Evolutionary conservation across 2,113 vertebrate genomes (phyloP).

Genomic region (Electrona antarctica): DNA sequence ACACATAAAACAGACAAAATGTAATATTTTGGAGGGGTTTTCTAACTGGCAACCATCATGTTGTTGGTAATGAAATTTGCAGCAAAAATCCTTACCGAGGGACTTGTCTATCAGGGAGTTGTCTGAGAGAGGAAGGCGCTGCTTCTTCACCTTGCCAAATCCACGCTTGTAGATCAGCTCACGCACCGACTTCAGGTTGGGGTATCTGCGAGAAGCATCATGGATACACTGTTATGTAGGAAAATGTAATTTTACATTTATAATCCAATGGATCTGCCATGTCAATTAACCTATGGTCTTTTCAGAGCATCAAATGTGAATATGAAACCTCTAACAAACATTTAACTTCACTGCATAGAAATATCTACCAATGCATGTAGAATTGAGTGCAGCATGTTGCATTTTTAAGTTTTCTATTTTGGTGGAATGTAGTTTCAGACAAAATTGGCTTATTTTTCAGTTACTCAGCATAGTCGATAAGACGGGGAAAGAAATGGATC

Average conservation of each 20-base stretch:
- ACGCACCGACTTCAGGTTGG: conserved; percentile 96
- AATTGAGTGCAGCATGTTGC: not conserved
- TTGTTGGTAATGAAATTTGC: no score
- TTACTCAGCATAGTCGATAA: conserved; percentile 81
- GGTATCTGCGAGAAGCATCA: conserved; percentile 81
- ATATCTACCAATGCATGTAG: no score
- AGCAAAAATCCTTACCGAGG: conserved; percentile 79
- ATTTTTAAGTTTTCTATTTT: not conserved
- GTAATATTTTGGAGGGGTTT: not conserved
- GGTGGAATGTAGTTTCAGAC: conserved; percentile 75
- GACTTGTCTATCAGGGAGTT: conserved; percentile 87
- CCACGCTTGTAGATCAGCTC: conserved; percentile 97
- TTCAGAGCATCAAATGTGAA: no score
- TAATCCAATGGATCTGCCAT: no score
- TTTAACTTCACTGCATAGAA: no score
- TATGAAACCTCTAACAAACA: no score
- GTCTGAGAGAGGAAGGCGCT: conserved; percentile 92
- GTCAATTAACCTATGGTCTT: no score
- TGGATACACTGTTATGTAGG: not conserved
- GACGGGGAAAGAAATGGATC: conserved; percentile 84
- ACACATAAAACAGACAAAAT: not conserved
- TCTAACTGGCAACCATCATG: not conserved
- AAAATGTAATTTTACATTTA: not conserved
- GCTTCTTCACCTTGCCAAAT: conserved; percentile 92
- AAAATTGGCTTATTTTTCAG: conserved; percentile 77